A percentile compares a stretch with the other conserved stretches of the same genome.
Conservation (phyloP, 2,888 invertebrate species). For the Pycnomerus fuliginosus region DNA sequence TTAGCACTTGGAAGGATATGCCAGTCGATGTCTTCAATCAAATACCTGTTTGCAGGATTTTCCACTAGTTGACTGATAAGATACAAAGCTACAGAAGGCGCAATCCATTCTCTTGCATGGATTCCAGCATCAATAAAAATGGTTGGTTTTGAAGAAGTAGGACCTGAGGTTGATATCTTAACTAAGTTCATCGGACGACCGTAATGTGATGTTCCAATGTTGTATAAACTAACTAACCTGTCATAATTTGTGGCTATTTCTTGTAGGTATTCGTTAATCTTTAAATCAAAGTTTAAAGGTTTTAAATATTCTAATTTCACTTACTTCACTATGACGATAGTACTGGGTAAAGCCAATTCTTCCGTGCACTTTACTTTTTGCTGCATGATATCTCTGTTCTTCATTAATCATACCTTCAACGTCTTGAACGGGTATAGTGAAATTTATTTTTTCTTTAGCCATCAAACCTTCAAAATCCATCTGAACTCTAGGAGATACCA, state of each 20-base stretch:
- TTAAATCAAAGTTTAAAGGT: constrained; percentile 13
- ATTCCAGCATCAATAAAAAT: constrained; percentile 64
- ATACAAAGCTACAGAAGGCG: constrained; percentile 65
- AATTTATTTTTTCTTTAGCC: constrained; percentile 33
- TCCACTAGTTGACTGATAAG: constrained; percentile 65
- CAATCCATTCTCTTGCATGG: constrained; percentile 72
- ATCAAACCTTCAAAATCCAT: constrained; percentile 30
- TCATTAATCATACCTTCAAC: too few species aligned
- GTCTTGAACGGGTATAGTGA: constrained; percentile 39
- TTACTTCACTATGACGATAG: constrained; percentile 37
- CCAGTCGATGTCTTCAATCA: constrained; percentile 67
- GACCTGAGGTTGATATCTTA: constrained; percentile 60
- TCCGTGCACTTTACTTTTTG: too few species aligned
- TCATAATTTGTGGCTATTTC: constrained; percentile 55
- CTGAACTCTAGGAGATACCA: constrained; percentile 32
- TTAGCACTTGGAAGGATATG: constrained; percentile 66
- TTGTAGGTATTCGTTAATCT: constrained; percentile 51
- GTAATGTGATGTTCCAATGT: constrained; percentile 62
- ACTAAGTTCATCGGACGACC: constrained; percentile 60
- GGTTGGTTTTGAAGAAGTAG: constrained; percentile 53
- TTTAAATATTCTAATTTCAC: too few species aligned
- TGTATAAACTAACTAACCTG: constrained; percentile 55
- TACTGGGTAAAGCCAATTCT: too few species aligned
- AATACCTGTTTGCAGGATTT: constrained; percentile 57
- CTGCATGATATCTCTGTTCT: too few species aligned